A percentile compares a stretch with the other conserved stretches of the same genome.
Conservation (phyloP, 2,888 invertebrate species). For the Brenthis daphne region DNA sequence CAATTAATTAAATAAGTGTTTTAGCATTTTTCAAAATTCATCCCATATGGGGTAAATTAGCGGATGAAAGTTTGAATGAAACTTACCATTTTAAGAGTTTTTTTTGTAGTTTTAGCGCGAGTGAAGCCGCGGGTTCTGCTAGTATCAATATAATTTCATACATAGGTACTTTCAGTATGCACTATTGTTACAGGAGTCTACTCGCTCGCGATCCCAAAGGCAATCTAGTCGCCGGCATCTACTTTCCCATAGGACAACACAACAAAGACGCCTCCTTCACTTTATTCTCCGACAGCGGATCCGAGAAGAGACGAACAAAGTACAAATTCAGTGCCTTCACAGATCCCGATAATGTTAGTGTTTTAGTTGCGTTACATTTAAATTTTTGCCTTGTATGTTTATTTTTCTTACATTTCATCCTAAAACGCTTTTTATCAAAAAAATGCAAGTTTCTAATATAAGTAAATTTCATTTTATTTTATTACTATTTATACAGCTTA, state of each 20-base stretch:
- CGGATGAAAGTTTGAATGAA: too few relatives aligned
- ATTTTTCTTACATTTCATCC: background rate
- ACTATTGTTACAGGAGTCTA: constrained; percentile 82
- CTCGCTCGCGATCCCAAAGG: constrained; percentile 92
- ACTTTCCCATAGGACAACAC: constrained; percentile 87
- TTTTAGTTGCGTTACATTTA: constrained; percentile 7
- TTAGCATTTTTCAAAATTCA: too few relatives aligned
- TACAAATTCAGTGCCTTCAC: constrained; percentile 87
- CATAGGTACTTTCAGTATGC: too few relatives aligned
- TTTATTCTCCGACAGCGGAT: constrained; percentile 88
- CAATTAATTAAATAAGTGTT: too few relatives aligned
- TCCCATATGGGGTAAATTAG: too few relatives aligned
- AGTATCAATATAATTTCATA: too few relatives aligned
- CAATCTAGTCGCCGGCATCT: constrained; percentile 91
- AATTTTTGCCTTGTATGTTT: constrained; percentile 14
- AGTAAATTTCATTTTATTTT: too few relatives aligned
- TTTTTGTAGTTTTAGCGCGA: too few relatives aligned
- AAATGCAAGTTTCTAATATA: too few relatives aligned
- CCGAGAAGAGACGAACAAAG: constrained; percentile 87
- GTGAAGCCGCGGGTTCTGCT: too few relatives aligned
- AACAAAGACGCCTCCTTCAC: constrained; percentile 86
- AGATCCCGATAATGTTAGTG: constrained; percentile 81
- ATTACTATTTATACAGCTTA: too few relatives aligned
- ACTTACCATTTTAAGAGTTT: too few relatives aligned
- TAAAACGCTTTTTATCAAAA: background rate